Evolutionary conservation across 2,888 invertebrate genomes (phyloP), one percentile per base, ranked within the genome.

Genomic region (Zonitis immaculata): DNA sequence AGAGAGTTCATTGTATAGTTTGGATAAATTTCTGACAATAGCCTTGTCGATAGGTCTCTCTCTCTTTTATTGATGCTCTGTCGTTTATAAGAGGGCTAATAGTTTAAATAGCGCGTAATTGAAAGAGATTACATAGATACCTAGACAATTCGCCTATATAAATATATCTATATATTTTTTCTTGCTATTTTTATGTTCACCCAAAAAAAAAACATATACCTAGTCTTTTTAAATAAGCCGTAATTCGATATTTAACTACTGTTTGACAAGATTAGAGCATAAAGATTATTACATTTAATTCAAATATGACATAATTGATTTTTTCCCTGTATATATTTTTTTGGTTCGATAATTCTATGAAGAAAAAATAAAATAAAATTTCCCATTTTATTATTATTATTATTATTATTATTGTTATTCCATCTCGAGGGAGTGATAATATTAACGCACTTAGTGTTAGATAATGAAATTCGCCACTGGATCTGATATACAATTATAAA

Each of bases 401-500:
- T 28, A 35, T 25, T n/a, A 12, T 20, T n/a, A 28, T 28, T 12
- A 46, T 46, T 8, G 12, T 18, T 26, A 42, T 30, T 22, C 44
- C 16, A 14, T 28, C 44, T 44, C 27, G 18, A 44, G 58, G 49
- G 58, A 60, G 52, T 52, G 59, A 63, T 61, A 63, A 60, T 54
- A 52, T 53, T 50, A 50, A 18, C 35, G 54, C 63, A 67, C 64
- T 66, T 65, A 64, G 59, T 58, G 59, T 54, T 50, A 47, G 59
- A 56, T 69, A 69, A 70, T 68, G 67, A 67, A 69, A 69, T 69
- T 69, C 67, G 66, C 66, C 64, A 65, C 61, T 60, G 60, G 66
- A 68, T 64, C 64, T 63, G 59, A 66, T 62, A 66, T 59, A 66
- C 66, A 71, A 71, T 71, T 70, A 71, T 69, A 71, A 70, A 70